These are phyloP conservation scores for Lithophane socia DNA, from an alignment of 2,888 invertebrate genomes.

Conservation along the genomic window DNA sequence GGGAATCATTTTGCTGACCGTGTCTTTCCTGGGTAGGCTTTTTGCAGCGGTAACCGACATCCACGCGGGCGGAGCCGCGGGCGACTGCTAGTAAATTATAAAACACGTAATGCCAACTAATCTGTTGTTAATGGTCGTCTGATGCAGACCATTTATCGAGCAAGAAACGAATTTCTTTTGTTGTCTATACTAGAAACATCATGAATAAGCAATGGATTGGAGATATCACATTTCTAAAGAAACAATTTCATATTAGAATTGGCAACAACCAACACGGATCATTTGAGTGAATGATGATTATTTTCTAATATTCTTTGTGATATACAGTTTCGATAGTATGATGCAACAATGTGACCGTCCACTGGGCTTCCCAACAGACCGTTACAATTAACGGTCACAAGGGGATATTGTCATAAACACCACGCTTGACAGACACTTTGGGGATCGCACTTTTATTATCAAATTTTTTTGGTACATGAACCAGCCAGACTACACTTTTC, in stretches of 20 bases:
- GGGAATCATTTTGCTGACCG: too few relatives aligned
- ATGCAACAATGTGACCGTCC: conserved; percentile 37
- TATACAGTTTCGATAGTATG: neutral
- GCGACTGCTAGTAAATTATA: too few relatives aligned
- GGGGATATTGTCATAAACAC: conserved; percentile 36
- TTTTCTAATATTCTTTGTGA: neutral
- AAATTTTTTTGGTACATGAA: neutral
- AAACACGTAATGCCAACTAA: conserved; percentile 20
- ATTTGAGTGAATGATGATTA: conserved; percentile 8
- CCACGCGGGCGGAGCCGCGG: too few relatives aligned
- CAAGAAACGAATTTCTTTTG: conserved; percentile 49
- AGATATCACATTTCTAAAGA: conserved; percentile 45
- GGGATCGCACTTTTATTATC: conserved; percentile 1
- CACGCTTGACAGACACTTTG: conserved; percentile 22
- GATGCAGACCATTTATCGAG: conserved; percentile 19
- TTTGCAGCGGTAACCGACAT: too few relatives aligned
- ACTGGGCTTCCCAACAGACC: conserved; percentile 47
- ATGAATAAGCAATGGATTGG: conserved; percentile 58
- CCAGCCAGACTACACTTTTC: neutral
- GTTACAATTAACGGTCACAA: conserved; percentile 45
- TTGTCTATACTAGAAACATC: conserved; percentile 45
- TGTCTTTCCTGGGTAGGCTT: too few relatives aligned
- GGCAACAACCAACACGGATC: neutral
- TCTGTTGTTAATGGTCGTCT: conserved; percentile 20
- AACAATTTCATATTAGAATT: conserved; percentile 24